A percentile compares a stretch with the other conserved stretches of the same genome.
Evolutionary conservation across 2,113 vertebrate genomes (phyloP).

Genomic region (Vanacampus margaritifer): DNA sequence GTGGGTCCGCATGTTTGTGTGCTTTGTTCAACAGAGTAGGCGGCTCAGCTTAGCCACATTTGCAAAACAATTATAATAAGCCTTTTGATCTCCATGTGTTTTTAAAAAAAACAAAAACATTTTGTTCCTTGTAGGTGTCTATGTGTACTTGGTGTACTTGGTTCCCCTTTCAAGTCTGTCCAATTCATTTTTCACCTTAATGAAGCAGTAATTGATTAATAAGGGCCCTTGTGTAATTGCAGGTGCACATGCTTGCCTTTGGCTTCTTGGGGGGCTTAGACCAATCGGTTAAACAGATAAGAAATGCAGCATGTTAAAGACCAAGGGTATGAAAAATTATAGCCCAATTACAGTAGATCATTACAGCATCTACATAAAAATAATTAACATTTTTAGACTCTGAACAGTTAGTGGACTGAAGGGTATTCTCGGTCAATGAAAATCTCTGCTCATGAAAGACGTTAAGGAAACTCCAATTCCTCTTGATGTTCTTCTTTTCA

Average conservation of each 20-base stretch:
- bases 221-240: conserved; percentile 11
- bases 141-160: not conserved
- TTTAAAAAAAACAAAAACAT: conserved; percentile 61
- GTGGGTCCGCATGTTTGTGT: conserved; percentile 23
- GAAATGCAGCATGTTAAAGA: conserved; percentile 40
- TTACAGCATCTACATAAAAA: conserved; percentile 18
- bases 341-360: conserved; percentile 16
- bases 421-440: conserved; percentile 16
- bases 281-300: conserved; percentile 41
- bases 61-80: conserved; percentile 67
- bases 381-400: conserved; percentile 22
- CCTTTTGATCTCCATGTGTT: conserved; percentile 64
- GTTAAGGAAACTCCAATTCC: conserved; percentile 3
- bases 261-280: conserved; percentile 16
- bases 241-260: conserved; percentile 6
- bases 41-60: conserved; percentile 48
- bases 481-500: not conserved
- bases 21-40: conserved; percentile 30
- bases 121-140: conserved; percentile 44
- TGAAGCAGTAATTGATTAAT: conserved; percentile 39
- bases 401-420: conserved; percentile 1
- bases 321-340: conserved; percentile 19
- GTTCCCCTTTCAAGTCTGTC: conserved; percentile 24
- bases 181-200: conserved; percentile 46
- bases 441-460: conserved; percentile 19